Evolutionary conservation across 2,113 vertebrate genomes (phyloP).

Genomic region (Datnioides undecimradiatus): DNA sequence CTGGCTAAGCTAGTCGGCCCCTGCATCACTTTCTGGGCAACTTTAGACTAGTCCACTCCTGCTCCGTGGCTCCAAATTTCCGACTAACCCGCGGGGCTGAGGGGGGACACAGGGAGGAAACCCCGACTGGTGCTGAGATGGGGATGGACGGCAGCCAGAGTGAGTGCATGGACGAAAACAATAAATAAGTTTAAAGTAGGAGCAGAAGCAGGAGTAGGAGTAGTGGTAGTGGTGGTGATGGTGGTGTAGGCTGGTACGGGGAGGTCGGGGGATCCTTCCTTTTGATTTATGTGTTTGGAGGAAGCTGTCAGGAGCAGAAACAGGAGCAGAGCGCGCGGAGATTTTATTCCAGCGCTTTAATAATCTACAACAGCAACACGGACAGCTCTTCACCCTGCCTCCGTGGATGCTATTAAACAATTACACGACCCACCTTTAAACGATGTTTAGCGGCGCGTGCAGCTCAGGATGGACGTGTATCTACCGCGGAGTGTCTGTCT

Average conservation of each 20-base stretch:
- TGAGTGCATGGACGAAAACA: constrained; percentile 67
- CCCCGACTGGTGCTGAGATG: constrained; percentile 55
- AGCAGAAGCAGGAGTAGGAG: constrained; percentile 49
- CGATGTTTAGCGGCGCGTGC: background rate
- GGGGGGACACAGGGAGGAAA: constrained; percentile 50
- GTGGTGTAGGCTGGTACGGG: constrained; percentile 58
- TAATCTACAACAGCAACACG: constrained; percentile 75
- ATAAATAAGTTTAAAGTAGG: constrained; percentile 82
- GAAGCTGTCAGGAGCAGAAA: constrained; percentile 83
- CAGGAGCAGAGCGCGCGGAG: constrained; percentile 76
- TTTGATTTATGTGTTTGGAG: constrained; percentile 89
- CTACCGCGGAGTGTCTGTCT: constrained; percentile 13
- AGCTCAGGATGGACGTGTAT: constrained; percentile 20
- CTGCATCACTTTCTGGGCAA: constrained; percentile 81
- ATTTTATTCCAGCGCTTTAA: constrained; percentile 88
- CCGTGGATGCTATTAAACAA: constrained; percentile 10
- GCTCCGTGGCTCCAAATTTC: constrained; percentile 67
- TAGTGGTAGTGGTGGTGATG: constrained; percentile 65
- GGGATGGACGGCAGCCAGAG: constrained; percentile 80
- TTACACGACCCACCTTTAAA: constrained; percentile 42
- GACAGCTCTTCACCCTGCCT: constrained; percentile 15
- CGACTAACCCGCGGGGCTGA: constrained; percentile 59
- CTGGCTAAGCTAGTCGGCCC: constrained; percentile 79
- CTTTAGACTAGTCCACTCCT: constrained; percentile 81
- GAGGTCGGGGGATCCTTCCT: constrained; percentile 83